A percentile compares a stretch with the other conserved stretches of the same genome.
These are phyloP conservation scores for Saccopteryx bilineata DNA, from an alignment of 2,113 vertebrate genomes.

Conservation along the genomic window DNA sequence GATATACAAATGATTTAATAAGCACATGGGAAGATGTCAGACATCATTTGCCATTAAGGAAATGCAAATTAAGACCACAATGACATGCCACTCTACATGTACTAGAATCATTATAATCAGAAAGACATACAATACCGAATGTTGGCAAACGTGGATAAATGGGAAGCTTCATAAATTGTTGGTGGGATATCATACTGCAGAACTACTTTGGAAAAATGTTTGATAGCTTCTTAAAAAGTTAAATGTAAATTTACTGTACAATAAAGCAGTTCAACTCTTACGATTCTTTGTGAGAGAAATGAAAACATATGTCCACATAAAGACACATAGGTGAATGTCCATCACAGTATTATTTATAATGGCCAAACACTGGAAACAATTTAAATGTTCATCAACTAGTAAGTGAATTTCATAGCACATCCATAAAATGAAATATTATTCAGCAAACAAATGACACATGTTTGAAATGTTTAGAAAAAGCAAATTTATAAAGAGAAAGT, in stretches of 20 bases:
- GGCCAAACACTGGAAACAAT: neutral
- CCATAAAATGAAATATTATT: neutral
- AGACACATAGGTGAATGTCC: neutral
- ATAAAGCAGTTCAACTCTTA: neutral
- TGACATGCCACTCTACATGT: neutral
- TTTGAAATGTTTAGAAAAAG: neutral
- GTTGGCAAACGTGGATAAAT: neutral
- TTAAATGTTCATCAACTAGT: neutral
- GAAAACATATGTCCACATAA: neutral
- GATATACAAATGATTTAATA: neutral
- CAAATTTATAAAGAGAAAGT: neutral
- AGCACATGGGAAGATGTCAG: slow-evolving; percentile 1
- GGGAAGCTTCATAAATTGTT: neutral
- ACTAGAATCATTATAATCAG: neutral
- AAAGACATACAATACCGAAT: neutral
- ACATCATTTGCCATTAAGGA: neutral
- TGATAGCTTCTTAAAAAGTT: neutral
- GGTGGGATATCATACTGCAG: neutral
- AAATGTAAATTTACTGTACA: neutral
- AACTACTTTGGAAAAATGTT: neutral
- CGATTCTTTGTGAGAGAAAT: neutral
- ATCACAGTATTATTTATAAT: neutral
- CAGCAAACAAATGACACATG: neutral
- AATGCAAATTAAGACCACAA: neutral
- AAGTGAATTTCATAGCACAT: neutral